Percentiles rank a stretch among this genome's conserved stretches.
Conservation (phyloP, 2,113 vertebrate genomes). For the Dicaeum eximium region DNA sequence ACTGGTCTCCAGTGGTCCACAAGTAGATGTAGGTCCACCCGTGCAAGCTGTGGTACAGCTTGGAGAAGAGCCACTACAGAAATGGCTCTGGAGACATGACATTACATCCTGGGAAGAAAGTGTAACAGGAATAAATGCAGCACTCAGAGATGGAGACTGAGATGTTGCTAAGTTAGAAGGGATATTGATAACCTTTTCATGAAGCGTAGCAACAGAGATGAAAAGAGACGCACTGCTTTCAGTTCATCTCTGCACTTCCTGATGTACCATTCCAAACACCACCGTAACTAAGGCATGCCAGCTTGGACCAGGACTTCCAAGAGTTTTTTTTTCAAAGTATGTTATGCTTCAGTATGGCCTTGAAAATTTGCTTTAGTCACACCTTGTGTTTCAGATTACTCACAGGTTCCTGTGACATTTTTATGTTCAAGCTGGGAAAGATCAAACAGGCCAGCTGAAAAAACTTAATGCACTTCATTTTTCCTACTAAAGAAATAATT, state of each 20-base stretch:
- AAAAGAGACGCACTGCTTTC: not conserved
- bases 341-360: not conserved
- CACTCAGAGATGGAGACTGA: not conserved
- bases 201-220: not conserved
- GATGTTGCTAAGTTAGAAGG: not conserved
- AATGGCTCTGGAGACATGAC: not conserved
- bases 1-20: slow-evolving; percentile 32
- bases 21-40: not conserved
- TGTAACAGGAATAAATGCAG: not conserved
- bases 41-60: not conserved
- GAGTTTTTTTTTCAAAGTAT: not conserved
- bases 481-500: not conserved
- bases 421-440: not conserved
- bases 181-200: not conserved
- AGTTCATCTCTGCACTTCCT: not conserved
- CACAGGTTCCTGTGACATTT: not conserved
- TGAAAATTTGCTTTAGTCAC: not conserved
- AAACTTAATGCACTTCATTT: not conserved
- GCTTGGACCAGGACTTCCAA: not conserved
- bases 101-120: not conserved
- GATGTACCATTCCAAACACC: not conserved
- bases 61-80: not conserved
- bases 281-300: not conserved
- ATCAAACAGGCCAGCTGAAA: not conserved
- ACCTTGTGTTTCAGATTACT: not conserved